These are phyloP conservation scores for Nerophis ophidion DNA, from an alignment of 2,113 vertebrate genomes.

Conservation along the genomic window DNA sequence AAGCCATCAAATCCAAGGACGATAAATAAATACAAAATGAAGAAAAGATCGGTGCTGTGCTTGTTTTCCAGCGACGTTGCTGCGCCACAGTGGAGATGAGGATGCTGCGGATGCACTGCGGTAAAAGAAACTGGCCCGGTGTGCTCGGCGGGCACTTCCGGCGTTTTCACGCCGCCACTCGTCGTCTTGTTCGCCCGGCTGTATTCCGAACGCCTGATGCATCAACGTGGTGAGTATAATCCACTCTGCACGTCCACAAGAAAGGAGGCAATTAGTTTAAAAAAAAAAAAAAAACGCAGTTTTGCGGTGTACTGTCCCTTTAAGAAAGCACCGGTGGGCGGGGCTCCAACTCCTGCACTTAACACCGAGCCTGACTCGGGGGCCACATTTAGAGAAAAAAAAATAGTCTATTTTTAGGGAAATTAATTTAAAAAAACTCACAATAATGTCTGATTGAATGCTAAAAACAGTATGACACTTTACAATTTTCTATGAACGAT, in stretches of 20 bases:
- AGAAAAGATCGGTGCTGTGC: constrained; percentile 1
- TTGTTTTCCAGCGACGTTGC: constrained; percentile 1
- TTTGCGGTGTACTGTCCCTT: constrained; percentile 30
- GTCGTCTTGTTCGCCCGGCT: not conserved
- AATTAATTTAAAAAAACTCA: too few species aligned
- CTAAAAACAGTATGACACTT: too few species aligned
- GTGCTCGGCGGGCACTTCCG: not conserved
- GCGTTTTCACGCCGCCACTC: not conserved
- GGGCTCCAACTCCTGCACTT: not conserved
- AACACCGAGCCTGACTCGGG: too few species aligned
- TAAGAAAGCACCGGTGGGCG: constrained; percentile 10
- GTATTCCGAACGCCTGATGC: not conserved
- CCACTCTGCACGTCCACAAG: not conserved
- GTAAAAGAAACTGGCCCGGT: constrained; percentile 56
- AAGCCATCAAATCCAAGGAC: constrained; percentile 14
- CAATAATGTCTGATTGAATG: too few species aligned
- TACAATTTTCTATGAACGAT: too few species aligned
- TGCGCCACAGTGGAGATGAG: constrained; percentile 35
- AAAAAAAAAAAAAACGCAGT: too few species aligned
- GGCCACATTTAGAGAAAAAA: too few species aligned
- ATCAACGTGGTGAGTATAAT: not conserved
- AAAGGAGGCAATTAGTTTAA: too few species aligned
- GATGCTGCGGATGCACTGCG: constrained; percentile 68
- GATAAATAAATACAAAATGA: not conserved
- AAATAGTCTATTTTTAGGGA: too few species aligned